Conservation (phyloP, 1,140 invertebrate species). For the Philotrypesis tridentata region DNA sequence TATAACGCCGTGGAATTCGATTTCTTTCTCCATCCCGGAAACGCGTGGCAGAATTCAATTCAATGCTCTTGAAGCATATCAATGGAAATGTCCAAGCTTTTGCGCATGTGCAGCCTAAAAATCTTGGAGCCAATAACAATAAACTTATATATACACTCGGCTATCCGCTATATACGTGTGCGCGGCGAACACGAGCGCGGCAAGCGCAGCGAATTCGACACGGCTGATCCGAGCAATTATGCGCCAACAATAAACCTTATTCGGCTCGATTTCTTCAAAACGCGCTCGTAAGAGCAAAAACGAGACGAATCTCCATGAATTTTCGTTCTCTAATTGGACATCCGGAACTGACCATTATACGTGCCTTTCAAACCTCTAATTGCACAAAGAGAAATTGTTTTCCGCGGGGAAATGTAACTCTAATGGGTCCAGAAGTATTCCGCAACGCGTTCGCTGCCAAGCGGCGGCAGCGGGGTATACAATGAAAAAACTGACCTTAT, state of each 20-base stretch:
- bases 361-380: constrained; percentile 44
- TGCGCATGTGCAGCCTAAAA: too few species aligned
- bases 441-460: neutral
- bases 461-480: neutral
- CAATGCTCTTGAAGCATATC: too few species aligned
- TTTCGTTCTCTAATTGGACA: constrained; percentile 40
- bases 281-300: neutral
- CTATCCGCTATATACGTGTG: neutral
- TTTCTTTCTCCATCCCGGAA: too few species aligned
- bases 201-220: neutral
- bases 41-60: too few species aligned
- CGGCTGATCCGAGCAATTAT: constrained; percentile 2
- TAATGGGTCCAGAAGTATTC: constrained; percentile 24
- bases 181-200: too few species aligned
- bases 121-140: too few species aligned
- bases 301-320: constrained; percentile 34
- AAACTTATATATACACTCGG: too few species aligned
- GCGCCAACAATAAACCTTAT: constrained; percentile 32
- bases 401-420: constrained; percentile 24
- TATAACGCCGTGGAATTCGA: too few species aligned
- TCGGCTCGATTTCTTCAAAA: constrained; percentile 12
- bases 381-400: constrained; percentile 47
- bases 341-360: constrained; percentile 39
- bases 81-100: too few species aligned
- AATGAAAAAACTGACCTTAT: constrained; percentile 23